These are phyloP conservation scores for Archaeoteleia sp. DNA, from an alignment of 2,888 invertebrate species.

Conservation along the genomic window DNA sequence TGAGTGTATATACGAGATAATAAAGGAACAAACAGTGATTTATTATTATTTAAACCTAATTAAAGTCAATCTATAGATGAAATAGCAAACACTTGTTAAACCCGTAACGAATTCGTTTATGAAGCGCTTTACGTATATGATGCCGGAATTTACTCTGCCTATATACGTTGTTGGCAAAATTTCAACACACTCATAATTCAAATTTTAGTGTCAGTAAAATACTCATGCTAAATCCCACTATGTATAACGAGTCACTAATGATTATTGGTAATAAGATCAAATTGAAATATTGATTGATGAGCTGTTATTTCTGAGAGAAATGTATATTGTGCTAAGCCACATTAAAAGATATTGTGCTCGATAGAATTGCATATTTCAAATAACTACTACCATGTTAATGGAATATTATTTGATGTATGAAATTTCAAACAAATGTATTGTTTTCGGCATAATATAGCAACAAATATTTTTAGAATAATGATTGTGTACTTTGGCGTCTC, in stretches of 20 bases:
- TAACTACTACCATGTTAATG: background rate
- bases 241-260: constrained; percentile 20
- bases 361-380: background rate
- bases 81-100: constrained; percentile 29
- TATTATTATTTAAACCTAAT: constrained; percentile 4
- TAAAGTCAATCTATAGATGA: constrained; percentile 8
- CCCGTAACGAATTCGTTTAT: constrained; percentile 26
- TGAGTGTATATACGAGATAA: no score
- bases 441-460: no score
- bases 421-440: no score
- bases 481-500: background rate
- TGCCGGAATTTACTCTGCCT: constrained; percentile 4
- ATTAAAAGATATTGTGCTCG: background rate
- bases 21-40: background rate
- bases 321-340: constrained; percentile 1
- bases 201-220: constrained; percentile 44
- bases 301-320: background rate
- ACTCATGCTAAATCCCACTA: constrained; percentile 11
- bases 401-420: background rate
- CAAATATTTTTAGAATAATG: no score
- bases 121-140: constrained; percentile 22
- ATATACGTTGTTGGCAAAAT: constrained; percentile 39
- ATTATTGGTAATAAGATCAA: constrained; percentile 25
- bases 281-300: constrained; percentile 32
- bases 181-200: constrained; percentile 48